Base-by-base conservation (phyloP, 35 echinoderm and acorn worm species). In the Apostichopus japonicus region DNA sequence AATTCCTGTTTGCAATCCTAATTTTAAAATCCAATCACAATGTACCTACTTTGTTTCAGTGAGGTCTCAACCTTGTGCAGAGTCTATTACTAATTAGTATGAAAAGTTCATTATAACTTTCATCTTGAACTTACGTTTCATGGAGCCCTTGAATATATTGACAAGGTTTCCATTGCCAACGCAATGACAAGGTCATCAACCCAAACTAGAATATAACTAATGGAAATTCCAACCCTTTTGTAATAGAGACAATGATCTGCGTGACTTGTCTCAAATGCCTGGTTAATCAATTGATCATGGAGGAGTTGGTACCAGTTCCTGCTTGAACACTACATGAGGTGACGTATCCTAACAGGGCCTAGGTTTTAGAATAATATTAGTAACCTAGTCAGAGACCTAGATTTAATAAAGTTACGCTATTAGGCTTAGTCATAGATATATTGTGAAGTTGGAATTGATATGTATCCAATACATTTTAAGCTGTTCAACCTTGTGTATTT, bases 241-340 rank as follows among this genome's bases (percentile, higher is more conserved):
- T 13, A 10, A 14, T 75, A 90, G 0, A 90, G 10, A 17, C 62
- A 75, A 19, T 72, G 55, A 77, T 90, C 62, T 19, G 62, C 72
- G 0, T 13, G 62, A 27, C 23, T 56, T 44, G 56, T 65, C 25
- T 53, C 14, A 53, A 90, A 94, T 56, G 72, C 65, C 0, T 91
- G 27, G 25, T 73, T 73, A 33, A 6, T 24, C 65, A 94, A 70
- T 23, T 90, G 65, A 16, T 72, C 25, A 83, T 94, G 93, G 11
- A 94, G 80, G n/a, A 94, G 27, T 24, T 83, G 89, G 61, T 94
- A 91, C 93, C 87, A 94, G 73, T 91, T 94, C 78, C 93, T 84
- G 5, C 93, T 78, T 55, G 87, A 91, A 5, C 91, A 87, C 73
- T 94, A 91, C 25, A 65, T 77, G 1, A 88, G 65, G 76, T 91